These are phyloP conservation scores for Rhipidura dahli DNA, from an alignment of 2,113 vertebrate species.

Conservation along the genomic window DNA sequence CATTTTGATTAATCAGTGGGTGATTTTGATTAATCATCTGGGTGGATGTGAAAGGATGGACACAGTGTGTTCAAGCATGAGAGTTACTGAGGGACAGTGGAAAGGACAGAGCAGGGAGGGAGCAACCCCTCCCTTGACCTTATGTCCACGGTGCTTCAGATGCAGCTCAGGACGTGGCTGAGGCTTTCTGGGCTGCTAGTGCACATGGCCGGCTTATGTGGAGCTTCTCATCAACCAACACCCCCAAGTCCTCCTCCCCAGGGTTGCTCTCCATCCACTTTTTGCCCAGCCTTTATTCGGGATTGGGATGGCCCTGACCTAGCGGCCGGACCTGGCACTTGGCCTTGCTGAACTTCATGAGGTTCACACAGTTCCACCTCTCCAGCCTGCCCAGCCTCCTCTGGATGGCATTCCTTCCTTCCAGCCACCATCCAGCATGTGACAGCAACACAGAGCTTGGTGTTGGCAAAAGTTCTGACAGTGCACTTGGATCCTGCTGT, in stretches of 20 bases:
- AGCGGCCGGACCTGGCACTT: too few species aligned
- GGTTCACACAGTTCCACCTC: not conserved
- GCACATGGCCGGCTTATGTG: not conserved
- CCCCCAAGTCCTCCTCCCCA: not conserved
- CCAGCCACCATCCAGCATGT: accelerated
- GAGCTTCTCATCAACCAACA: not conserved
- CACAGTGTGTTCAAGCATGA: not conserved
- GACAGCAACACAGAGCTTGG: accelerated
- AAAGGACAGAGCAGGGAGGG: not conserved
- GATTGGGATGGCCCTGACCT: not conserved
- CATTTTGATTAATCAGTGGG: not conserved
- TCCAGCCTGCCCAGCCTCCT: not conserved
- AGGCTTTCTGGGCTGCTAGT: not conserved
- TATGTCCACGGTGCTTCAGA: not conserved
- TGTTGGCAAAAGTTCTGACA: not conserved
- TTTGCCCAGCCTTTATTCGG: not conserved
- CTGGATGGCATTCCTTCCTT: not conserved
- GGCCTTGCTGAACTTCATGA: not conserved
- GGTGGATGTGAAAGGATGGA: not conserved
- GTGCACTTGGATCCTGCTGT: not conserved
- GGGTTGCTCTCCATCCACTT: not conserved
- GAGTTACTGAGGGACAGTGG: not conserved
- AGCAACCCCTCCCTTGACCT: not conserved
- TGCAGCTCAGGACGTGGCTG: not conserved
- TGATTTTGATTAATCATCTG: not conserved